These are phyloP conservation scores for Sardinella longiceps DNA, from an alignment of 2,797 vertebrate species.

Conservation along the genomic window DNA sequence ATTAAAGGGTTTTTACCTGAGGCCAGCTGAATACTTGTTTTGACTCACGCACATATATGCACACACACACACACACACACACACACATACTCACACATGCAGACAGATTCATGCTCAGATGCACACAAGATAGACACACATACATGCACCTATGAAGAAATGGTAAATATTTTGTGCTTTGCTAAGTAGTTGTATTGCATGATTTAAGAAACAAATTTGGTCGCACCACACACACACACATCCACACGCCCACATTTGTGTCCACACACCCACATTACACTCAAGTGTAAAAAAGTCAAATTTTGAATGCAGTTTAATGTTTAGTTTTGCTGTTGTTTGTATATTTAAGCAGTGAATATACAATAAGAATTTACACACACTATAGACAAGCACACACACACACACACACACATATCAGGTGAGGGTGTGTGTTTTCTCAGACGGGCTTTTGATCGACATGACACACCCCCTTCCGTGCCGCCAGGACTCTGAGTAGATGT, in stretches of 20 bases:
- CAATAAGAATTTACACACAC: background rate
- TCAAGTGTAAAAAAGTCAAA: too few relatives aligned
- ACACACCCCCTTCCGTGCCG: constrained; percentile 70
- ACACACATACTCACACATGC: background rate
- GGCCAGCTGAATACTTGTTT: background rate
- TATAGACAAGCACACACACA: background rate
- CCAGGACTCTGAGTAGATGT: constrained; percentile 59
- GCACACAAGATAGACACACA: background rate
- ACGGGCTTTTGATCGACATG: constrained; percentile 62
- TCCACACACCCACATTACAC: background rate
- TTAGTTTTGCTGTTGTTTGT: background rate
- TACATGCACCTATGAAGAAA: background rate
- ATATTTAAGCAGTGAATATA: background rate
- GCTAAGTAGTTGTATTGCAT: background rate
- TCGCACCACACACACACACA: background rate
- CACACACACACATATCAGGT: background rate
- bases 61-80: background rate
- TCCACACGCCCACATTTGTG: background rate
- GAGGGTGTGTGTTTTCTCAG: constrained; percentile 39
- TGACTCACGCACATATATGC: background rate
- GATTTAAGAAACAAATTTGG: background rate
- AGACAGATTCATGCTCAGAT: too few relatives aligned
- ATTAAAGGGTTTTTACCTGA: background rate
- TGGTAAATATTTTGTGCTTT: too few relatives aligned
- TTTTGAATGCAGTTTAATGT: too few relatives aligned